Evolutionary conservation across 92 coral and sea anemone genomes (phyloP).

Genomic region (Heliopora coerulea): DNA sequence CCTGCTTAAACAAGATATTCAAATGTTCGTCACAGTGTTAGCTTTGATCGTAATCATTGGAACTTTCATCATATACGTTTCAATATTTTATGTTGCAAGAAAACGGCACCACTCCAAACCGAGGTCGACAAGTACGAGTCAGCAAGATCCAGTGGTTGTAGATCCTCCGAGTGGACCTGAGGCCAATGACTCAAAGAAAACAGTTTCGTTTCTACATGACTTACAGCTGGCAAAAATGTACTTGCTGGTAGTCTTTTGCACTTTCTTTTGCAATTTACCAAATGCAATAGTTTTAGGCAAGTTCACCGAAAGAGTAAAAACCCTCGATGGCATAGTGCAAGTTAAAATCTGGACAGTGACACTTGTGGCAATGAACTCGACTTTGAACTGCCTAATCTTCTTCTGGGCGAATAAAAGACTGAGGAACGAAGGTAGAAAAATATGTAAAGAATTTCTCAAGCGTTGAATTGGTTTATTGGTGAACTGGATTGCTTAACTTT

Average conservation of each 20-base stretch:
- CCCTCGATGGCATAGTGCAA: conserved; percentile 7
- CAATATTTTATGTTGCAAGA: conserved; percentile 26
- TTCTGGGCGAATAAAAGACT: conserved; percentile 33
- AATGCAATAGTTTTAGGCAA: conserved; percentile 13
- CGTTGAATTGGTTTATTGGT: too few relatives aligned
- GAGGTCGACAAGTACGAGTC: neutral
- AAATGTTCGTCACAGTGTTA: neutral
- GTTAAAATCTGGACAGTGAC: conserved; percentile 35
- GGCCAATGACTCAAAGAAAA: neutral
- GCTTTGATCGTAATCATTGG: conserved; percentile 24
- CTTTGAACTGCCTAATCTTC: conserved; percentile 24
- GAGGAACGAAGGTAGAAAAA: conserved; percentile 15
- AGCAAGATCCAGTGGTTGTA: too few relatives aligned
- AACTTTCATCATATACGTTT: conserved; percentile 19
- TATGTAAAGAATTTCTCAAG: conserved; percentile 9
- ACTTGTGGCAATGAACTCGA: conserved; percentile 28
- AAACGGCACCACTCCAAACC: neutral
- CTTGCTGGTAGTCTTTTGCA: conserved; percentile 11
- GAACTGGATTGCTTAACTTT: too few relatives aligned
- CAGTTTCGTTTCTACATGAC: conserved; percentile 30
- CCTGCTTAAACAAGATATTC: neutral
- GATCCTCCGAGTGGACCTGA: too few relatives aligned
- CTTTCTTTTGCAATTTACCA: conserved; percentile 19
- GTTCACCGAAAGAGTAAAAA: neutral
- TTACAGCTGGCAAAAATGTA: conserved; percentile 33